Evolutionary conservation across 2,113 vertebrate genomes (phyloP).

Genomic region (Pollimyrus isidori): DNA sequence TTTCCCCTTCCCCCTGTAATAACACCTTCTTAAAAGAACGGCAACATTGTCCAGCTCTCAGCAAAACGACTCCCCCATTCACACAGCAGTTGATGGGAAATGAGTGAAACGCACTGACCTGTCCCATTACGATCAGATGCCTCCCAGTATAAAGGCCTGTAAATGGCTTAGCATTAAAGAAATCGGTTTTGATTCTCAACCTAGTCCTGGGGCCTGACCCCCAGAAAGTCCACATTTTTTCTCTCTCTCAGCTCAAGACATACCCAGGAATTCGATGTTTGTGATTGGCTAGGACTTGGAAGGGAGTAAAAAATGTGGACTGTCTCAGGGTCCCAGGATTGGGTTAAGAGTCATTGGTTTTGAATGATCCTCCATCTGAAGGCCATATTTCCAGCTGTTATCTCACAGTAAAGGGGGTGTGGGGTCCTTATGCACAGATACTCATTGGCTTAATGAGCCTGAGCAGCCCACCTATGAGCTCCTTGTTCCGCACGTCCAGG

Average conservation of each 20-base stretch:
- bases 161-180: background rate
- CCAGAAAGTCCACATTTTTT: background rate
- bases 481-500: constrained; percentile 91
- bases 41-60: background rate
- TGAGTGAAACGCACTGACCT: constrained; percentile 15
- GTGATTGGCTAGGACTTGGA: background rate
- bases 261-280: background rate
- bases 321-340: background rate
- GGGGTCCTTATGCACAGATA: background rate
- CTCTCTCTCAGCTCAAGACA: background rate
- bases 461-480: constrained; percentile 77
- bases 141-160: background rate
- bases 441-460: background rate
- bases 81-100: constrained; percentile 28
- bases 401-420: background rate
- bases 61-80: constrained; percentile 37
- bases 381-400: background rate
- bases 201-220: background rate
- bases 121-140: background rate
- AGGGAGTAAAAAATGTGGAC: background rate
- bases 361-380: background rate
- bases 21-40: background rate
- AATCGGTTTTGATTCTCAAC: background rate
- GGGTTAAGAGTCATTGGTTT: background rate
- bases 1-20: background rate